These are phyloP conservation scores for Thalassarche chlororhynchos DNA, from an alignment of 2,113 vertebrate species.

Conservation along the genomic window DNA sequence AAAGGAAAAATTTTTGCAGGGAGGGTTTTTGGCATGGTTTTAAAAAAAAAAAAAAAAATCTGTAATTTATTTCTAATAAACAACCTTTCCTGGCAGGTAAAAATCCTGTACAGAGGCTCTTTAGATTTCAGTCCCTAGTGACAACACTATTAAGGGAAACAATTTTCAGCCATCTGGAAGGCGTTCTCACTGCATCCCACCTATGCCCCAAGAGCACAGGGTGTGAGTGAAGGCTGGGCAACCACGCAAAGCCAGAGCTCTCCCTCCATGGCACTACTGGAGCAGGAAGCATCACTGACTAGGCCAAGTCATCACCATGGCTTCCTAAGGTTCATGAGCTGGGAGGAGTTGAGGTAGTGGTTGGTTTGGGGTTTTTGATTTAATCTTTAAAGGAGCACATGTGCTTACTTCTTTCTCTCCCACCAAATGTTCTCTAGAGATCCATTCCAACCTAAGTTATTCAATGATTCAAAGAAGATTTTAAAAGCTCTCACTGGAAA, in stretches of 20 bases:
- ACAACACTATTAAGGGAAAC: not conserved
- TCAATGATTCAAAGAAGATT: not conserved
- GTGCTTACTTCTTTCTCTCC: not conserved
- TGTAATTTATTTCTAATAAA: not conserved
- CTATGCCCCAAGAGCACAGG: not conserved
- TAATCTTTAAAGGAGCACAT: not conserved
- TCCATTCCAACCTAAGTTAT: not conserved
- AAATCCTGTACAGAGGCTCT: not conserved
- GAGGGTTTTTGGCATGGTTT: not conserved
- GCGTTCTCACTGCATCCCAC: not conserved
- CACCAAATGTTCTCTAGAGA: not conserved
- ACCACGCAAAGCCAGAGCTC: not conserved
- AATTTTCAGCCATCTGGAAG: constrained; percentile 6
- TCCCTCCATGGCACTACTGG: not conserved
- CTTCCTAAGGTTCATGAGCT: not conserved
- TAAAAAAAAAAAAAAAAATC: not conserved
- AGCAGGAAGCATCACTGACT: not conserved
- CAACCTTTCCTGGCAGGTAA: not conserved
- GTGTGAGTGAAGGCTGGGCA: not conserved
- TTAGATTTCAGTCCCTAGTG: not conserved
- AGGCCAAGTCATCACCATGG: not conserved
- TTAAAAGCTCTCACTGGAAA: not conserved
- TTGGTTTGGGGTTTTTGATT: not conserved
- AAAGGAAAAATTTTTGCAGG: no score
- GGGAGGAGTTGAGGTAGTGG: not conserved